A percentile compares a stretch with the other conserved stretches of the same genome.
Conservation (phyloP, 2,113 vertebrate genomes). For the Pristiophorus japonicus region DNA sequence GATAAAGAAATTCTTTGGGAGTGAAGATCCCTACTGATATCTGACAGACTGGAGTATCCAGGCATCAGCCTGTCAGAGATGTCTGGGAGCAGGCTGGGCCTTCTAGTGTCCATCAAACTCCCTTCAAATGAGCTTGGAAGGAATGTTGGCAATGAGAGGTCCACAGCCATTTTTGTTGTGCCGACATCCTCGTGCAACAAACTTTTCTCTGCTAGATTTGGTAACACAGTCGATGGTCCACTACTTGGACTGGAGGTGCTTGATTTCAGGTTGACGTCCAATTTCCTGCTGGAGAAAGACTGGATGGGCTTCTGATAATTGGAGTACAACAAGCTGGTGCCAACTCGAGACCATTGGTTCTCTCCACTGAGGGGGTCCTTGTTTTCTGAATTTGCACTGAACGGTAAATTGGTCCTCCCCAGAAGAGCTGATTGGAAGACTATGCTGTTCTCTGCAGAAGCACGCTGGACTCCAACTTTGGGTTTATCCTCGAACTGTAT, state of each 20-base stretch:
- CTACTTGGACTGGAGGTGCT: neutral
- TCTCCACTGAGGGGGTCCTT: neutral
- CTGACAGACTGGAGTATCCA: neutral
- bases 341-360: constrained; percentile 67
- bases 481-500: constrained; percentile 41
- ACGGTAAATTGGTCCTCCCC: constrained; percentile 46
- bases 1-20: neutral
- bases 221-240: neutral
- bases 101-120: neutral
- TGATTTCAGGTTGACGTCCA: neutral
- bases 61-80: neutral
- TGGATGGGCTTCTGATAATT: constrained; percentile 45
- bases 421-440: constrained; percentile 50
- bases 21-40: neutral
- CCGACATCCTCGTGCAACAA: neutral
- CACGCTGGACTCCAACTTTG: constrained; percentile 36
- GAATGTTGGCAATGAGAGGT: constrained; percentile 51
- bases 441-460: constrained; percentile 41
- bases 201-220: constrained; percentile 38
- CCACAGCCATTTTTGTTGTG: constrained; percentile 39
- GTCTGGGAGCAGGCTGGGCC: neutral
- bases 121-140: constrained; percentile 43
- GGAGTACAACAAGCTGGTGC: constrained; percentile 73
- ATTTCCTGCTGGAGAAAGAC: neutral
- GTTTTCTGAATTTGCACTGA: constrained; percentile 51